Base-by-base conservation (phyloP, 1,140 invertebrate genomes). In the Caerostris darwini region DNA sequence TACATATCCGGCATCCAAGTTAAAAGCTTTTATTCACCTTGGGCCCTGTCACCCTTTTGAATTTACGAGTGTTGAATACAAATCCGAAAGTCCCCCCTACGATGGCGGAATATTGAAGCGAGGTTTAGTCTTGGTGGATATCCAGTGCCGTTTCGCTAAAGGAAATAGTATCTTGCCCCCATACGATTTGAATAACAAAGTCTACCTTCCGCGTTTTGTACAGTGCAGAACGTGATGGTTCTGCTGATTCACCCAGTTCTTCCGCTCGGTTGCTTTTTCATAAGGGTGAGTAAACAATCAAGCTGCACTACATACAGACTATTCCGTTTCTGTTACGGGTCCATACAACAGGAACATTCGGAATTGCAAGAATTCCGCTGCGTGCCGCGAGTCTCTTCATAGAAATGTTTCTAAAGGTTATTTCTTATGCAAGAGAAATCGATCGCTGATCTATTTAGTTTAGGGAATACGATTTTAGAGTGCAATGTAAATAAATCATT, bases 101-200 rank as follows among this genome's bases (percentile, higher is more conserved):
- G 19, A 7, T 34, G 34, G 54, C 10, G n/a, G 88, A 90, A 90
- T 77, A 71, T 53, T 7, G 59, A 56, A 91, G 71, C 5, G n/a
- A 91, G 90, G n/a, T 81, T 50, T 56, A 19, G 71, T 82, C 12
- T 82, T 59, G 69, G 7, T 53, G 17, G 71, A 53, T n/a, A 34
- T 50, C 86, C 5, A 4, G 59, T n/a, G 5, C 85, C 12, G 34
- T 34, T 34, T 53, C 8, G 10, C 17, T 14, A 87, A 87, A 90
- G 88, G 50, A 77, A 90, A 69, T 71, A 71, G 50, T 90, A 90
- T 58, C 56, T 10, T n/a, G 56, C 77, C 69, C 69, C 58, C 54
- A 90, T 90, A 12, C 67, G 17, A 91, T 91, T 82, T 91, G 90
- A 91, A 91, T 91, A 91, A 91, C 90, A 82, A 82, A 91, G 82